Evolutionary conservation across 2,888 invertebrate genomes (phyloP).

Genomic region (Amblyjoppa proteus): DNA sequence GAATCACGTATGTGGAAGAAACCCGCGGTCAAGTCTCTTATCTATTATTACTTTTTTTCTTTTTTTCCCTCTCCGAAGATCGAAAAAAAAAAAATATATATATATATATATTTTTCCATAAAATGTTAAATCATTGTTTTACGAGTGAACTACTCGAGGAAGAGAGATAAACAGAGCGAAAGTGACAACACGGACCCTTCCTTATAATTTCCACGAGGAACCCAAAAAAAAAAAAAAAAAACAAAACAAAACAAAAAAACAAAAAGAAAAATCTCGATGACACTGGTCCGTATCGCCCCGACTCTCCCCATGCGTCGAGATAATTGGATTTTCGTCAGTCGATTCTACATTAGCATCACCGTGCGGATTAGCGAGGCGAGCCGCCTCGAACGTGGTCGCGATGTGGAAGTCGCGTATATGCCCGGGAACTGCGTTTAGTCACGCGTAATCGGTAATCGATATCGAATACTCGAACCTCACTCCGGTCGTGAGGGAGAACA

Average conservation of each 20-base stretch:
- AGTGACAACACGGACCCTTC: too few relatives aligned
- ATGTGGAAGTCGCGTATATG: slow-evolving; percentile 61
- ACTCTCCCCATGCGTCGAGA: background rate
- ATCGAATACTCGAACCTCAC: slow-evolving; percentile 68
- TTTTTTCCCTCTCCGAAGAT: background rate
- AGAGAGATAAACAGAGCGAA: background rate
- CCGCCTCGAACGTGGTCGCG: slow-evolving; percentile 16
- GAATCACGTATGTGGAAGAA: slow-evolving; percentile 26
- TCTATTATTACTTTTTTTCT: background rate
- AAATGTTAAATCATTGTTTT: background rate
- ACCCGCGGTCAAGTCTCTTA: slow-evolving; percentile 22
- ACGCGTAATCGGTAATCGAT: slow-evolving; percentile 74
- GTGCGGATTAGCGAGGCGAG: background rate
- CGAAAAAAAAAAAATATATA: background rate
- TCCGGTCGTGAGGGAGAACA: slow-evolving; percentile 34
- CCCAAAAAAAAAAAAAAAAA: too few relatives aligned
- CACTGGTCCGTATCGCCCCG: background rate
- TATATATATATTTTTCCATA: background rate
- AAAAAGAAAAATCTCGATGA: background rate
- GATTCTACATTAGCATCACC: background rate
- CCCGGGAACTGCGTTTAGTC: slow-evolving; percentile 60
- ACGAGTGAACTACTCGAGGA: background rate
- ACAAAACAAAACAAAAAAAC: too few relatives aligned
- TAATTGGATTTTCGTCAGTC: background rate
- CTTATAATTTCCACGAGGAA: too few relatives aligned